A percentile compares a stretch with the other conserved stretches of the same genome.
Conservation (phyloP, 2,797 vertebrate species). For the Trachops cirrhosus region DNA sequence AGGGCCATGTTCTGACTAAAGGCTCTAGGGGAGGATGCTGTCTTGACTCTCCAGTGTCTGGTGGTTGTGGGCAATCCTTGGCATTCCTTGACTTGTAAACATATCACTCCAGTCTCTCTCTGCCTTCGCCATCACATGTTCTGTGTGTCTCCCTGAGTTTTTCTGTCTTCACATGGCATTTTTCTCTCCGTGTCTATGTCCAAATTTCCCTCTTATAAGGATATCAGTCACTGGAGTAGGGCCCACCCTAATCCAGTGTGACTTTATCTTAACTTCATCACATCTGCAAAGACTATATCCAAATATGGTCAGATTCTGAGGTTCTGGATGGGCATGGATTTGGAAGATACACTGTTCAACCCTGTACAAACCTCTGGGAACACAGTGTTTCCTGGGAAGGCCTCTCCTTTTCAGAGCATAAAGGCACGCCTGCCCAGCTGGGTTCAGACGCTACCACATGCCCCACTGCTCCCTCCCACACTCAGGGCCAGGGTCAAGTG, state of each 20-base stretch:
- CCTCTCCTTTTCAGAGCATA: neutral
- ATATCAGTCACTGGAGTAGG: neutral
- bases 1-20: neutral
- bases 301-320: neutral
- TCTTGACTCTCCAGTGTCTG: neutral
- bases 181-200: neutral
- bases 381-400: neutral
- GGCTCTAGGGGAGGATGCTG: neutral
- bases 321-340: neutral
- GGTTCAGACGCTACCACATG: neutral
- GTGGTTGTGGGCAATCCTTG: neutral
- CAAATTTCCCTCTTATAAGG: neutral
- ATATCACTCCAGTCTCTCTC: neutral
- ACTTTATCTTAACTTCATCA: neutral
- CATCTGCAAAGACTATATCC: neutral
- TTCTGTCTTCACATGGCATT: neutral
- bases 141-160: neutral
- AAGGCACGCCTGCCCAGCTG: neutral
- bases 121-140: neutral
- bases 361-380: neutral
- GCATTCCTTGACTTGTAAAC: neutral
- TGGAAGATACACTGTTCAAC: neutral
- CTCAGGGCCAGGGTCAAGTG: neutral
- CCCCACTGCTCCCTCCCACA: neutral
- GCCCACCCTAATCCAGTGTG: neutral